These are phyloP conservation scores for Sternotherus odoratus DNA, from an alignment of 2,797 vertebrate genomes.

Conservation along the genomic window DNA sequence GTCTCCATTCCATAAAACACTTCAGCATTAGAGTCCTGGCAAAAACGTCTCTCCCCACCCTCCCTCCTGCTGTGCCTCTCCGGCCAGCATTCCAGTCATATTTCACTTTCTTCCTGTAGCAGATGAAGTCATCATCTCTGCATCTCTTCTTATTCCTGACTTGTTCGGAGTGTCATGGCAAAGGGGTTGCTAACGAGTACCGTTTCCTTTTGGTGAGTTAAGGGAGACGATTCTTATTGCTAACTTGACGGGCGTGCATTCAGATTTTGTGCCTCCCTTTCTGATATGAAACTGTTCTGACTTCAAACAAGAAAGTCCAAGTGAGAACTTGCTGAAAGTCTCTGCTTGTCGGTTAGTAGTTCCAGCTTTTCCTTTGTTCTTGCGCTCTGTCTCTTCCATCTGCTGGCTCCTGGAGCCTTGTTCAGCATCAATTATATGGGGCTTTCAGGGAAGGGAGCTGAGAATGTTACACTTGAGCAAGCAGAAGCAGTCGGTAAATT, in stretches of 20 bases:
- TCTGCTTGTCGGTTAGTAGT: not conserved
- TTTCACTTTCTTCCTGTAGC: conserved; percentile 14
- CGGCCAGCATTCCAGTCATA: conserved; percentile 47
- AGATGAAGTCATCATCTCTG: conserved; percentile 67
- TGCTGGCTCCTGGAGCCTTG: not conserved
- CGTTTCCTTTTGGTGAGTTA: conserved; percentile 70
- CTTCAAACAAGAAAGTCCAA: not conserved
- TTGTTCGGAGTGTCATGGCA: conserved; percentile 61
- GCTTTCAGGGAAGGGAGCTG: not conserved
- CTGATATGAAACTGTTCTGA: too few relatives aligned
- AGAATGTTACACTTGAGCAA: not conserved
- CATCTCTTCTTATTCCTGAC: not conserved
- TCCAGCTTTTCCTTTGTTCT: conserved; percentile 23
- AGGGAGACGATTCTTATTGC: not conserved
- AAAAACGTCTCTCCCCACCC: not conserved
- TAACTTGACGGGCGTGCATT: not conserved
- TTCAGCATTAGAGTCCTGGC: not conserved
- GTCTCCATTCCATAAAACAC: not conserved
- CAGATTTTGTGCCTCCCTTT: not conserved
- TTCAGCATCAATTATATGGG: not conserved
- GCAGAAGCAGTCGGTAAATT: conserved; percentile 12
- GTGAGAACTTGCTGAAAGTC: not conserved
- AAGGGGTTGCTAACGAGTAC: conserved; percentile 27
- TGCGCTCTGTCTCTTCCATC: not conserved
- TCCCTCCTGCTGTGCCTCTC: not conserved